phyloP scores from a whole-genome alignment of 2,113 vertebrate genomes.

The Podocnemis expansa region DNA sequence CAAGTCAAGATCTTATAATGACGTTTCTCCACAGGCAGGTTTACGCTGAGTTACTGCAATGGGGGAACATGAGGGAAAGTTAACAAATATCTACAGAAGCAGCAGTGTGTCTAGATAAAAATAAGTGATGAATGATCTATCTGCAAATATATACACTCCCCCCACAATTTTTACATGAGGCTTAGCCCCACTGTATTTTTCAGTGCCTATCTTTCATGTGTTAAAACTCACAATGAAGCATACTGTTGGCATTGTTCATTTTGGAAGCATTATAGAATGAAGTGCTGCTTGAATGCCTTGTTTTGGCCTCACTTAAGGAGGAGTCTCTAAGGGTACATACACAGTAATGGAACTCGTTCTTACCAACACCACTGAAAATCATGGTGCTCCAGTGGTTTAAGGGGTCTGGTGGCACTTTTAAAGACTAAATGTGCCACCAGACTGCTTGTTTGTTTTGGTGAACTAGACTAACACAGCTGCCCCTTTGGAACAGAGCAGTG shows the following conservation, averaged over 20 bases:
- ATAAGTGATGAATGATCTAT: not conserved
- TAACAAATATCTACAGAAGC: not conserved
- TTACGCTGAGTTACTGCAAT: not conserved
- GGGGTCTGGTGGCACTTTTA: too few species aligned
- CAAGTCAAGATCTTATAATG: not conserved
- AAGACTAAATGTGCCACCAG: too few species aligned
- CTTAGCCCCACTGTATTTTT: not conserved
- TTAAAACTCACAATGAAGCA: not conserved
- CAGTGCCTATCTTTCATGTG: not conserved
- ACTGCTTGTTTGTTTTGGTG: too few species aligned
- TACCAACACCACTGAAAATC: constrained; percentile 5
- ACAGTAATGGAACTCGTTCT: not conserved
- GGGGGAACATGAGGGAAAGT: not conserved
- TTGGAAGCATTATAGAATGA: not conserved
- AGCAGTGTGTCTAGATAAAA: not conserved
- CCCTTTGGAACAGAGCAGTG: not conserved
- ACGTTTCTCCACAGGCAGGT: not conserved
- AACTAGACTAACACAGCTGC: too few species aligned
- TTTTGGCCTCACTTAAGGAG: not conserved
- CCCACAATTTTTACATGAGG: not conserved
- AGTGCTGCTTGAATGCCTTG: not conserved
- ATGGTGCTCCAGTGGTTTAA: too few species aligned
- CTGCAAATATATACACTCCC: not conserved
- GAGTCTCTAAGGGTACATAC: not conserved
- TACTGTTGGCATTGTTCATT: rapidly evolving